A percentile compares a stretch with the other conserved stretches of the same genome.
These are phyloP conservation scores for Olivierus martensii DNA, from an alignment of 1,140 invertebrate genomes.

Conservation along the genomic window DNA sequence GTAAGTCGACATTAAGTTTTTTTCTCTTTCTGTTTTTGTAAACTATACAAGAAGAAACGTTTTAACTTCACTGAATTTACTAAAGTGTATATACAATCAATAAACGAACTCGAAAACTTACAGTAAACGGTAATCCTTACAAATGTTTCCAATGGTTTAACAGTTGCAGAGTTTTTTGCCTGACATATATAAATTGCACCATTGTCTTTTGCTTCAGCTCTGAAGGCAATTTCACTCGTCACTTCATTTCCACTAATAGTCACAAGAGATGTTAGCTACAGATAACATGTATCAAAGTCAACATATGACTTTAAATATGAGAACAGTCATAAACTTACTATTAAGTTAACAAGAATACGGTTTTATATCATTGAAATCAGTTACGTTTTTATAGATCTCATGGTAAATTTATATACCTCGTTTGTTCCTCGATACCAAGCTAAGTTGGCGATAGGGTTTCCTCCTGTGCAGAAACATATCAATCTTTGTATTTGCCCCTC, in stretches of 20 bases:
- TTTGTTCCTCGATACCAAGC: slow-evolving; percentile 17
- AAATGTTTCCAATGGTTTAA: slow-evolving; percentile 66
- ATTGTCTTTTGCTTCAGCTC: slow-evolving; percentile 81
- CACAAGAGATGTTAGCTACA: slow-evolving; percentile 1
- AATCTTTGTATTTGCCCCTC: slow-evolving; percentile 73
- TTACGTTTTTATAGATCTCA: no score
- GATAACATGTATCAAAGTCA: no score
- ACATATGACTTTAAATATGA: no score
- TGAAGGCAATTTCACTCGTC: slow-evolving; percentile 21
- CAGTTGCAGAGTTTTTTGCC: slow-evolving; percentile 78
- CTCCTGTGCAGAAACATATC: slow-evolving; percentile 78
- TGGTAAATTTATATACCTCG: slow-evolving; percentile 12
- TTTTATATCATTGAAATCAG: no score
- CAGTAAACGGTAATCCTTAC: slow-evolving; percentile 57
- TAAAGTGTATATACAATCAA: no score
- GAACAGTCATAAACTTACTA: no score
- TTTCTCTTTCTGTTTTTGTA: no score
- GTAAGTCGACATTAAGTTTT: no score
- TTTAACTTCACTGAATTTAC: no score
- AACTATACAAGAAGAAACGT: no score
- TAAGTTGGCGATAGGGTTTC: slow-evolving; percentile 80
- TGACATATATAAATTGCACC: slow-evolving; percentile 80
- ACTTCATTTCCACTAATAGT: slow-evolving; percentile 19
- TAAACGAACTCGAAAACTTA: slow-evolving; percentile 7
- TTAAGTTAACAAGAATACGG: no score